Percentiles rank a stretch among this genome's conserved stretches.
These are phyloP conservation scores for Manis crassicaudata DNA, from an alignment of 2,797 vertebrate species.

Conservation along the genomic window DNA sequence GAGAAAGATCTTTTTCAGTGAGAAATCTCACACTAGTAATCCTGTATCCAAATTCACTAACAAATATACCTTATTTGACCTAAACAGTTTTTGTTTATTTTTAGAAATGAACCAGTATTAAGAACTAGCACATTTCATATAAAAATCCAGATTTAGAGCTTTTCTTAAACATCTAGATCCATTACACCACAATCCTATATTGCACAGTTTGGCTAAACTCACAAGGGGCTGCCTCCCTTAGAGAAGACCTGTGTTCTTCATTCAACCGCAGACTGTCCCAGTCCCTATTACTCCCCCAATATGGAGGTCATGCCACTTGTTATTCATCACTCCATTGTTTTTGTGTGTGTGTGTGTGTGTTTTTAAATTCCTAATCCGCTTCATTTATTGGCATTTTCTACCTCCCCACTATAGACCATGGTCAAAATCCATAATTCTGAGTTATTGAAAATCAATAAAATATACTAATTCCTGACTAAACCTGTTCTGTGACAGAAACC, in stretches of 20 bases:
- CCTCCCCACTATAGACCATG: background rate
- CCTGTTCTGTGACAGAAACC: background rate
- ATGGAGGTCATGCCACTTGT: background rate
- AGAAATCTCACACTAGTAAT: background rate
- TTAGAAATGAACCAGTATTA: constrained; percentile 1
- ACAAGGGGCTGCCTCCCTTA: accelerated
- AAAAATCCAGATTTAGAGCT: background rate
- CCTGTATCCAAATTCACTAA: background rate
- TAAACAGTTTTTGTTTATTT: background rate
- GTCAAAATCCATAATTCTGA: background rate
- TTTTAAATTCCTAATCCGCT: background rate
- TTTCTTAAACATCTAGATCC: background rate
- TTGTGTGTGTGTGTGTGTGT: background rate
- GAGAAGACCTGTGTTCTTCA: background rate
- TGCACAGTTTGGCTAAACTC: background rate
- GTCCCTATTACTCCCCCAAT: background rate
- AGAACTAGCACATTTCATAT: background rate
- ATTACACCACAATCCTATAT: background rate
- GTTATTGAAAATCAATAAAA: background rate
- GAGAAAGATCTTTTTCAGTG: constrained; percentile 4
- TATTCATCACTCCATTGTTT: background rate
- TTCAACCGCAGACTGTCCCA: background rate
- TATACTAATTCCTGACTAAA: background rate
- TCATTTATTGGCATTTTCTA: background rate
- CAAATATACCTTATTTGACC: background rate